Evolutionary conservation across 2,888 invertebrate species (phyloP).

Genomic region (Rhamnusium bicolor): DNA sequence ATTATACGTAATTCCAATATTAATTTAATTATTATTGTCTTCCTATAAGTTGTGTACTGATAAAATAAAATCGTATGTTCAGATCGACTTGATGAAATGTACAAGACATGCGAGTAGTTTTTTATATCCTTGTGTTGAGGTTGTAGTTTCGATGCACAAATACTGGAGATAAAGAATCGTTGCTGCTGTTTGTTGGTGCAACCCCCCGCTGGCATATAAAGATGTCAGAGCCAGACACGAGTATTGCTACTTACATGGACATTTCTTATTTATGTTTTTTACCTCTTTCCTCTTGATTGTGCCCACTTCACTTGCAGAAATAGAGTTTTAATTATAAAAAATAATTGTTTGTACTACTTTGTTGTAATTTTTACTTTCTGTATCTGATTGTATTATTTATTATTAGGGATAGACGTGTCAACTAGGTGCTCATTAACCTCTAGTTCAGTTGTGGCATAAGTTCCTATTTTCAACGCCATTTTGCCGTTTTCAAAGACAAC

Average conservation of each 20-base stretch:
- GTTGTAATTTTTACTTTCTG: too few species aligned
- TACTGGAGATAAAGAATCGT: conserved; percentile 54
- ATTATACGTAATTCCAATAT: too few species aligned
- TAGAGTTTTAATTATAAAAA: conserved; percentile 3
- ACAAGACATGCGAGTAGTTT: conserved; percentile 37
- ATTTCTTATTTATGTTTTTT: conserved; percentile 34
- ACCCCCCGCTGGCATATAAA: conserved; percentile 55
- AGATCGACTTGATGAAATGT: conserved; percentile 10
- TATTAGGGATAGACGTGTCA: too few species aligned
- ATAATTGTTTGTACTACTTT: not conserved
- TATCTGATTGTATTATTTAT: too few species aligned
- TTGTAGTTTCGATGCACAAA: conserved; percentile 48
- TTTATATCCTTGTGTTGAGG: conserved; percentile 37
- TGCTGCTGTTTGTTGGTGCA: conserved; percentile 52
- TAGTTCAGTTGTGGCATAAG: too few species aligned
- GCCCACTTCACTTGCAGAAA: conserved; percentile 21
- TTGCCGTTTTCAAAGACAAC: too few species aligned
- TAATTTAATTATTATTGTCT: too few species aligned
- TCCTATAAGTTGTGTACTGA: too few species aligned
- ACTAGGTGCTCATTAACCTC: too few species aligned
- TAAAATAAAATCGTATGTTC: not conserved
- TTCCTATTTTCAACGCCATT: too few species aligned
- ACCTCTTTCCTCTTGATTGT: conserved; percentile 30
- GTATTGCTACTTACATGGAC: conserved; percentile 35
- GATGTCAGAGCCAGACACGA: conserved; percentile 52